phyloP scores from a whole-genome alignment of 2,888 invertebrate species.

The Amorpha juglandis region DNA sequence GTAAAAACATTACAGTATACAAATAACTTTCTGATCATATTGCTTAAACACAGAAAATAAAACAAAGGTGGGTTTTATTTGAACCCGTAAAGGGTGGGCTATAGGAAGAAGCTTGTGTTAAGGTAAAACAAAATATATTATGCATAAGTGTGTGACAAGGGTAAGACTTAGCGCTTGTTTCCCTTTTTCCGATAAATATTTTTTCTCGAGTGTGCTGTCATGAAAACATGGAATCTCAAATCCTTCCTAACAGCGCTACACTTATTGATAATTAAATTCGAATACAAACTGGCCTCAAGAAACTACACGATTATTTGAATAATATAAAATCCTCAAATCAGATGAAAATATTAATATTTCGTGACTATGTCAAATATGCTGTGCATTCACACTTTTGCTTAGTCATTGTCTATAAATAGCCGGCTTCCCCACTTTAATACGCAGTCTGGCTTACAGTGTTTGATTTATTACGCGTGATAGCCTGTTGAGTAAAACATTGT shows the following conservation, averaged over 20 bases:
- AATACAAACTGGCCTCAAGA: neutral
- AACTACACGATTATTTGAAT: conserved; percentile 9
- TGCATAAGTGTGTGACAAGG: too few species aligned
- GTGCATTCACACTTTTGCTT: conserved; percentile 52
- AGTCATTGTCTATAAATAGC: conserved; percentile 70
- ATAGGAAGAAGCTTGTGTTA: too few species aligned
- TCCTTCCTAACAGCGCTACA: neutral
- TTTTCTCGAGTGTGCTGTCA: too few species aligned
- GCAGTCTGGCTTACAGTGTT: conserved; percentile 55
- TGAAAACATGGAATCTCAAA: neutral
- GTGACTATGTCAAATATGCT: conserved; percentile 47
- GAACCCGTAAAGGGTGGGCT: too few species aligned
- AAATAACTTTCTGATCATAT: too few species aligned
- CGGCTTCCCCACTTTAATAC: conserved; percentile 59
- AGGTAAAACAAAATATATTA: too few species aligned
- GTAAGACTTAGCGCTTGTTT: too few species aligned
- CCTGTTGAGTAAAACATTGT: conserved; percentile 55
- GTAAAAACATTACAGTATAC: too few species aligned
- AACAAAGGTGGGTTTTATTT: too few species aligned
- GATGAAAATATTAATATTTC: conserved; percentile 25
- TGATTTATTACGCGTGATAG: conserved; percentile 70
- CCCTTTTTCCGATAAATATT: too few species aligned
- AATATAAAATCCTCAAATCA: conserved; percentile 7
- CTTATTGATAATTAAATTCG: neutral
- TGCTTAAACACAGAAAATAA: too few species aligned